These are phyloP conservation scores for Acanthurus leucopareius DNA, from an alignment of 2,797 vertebrate species.

Conservation along the genomic window DNA sequence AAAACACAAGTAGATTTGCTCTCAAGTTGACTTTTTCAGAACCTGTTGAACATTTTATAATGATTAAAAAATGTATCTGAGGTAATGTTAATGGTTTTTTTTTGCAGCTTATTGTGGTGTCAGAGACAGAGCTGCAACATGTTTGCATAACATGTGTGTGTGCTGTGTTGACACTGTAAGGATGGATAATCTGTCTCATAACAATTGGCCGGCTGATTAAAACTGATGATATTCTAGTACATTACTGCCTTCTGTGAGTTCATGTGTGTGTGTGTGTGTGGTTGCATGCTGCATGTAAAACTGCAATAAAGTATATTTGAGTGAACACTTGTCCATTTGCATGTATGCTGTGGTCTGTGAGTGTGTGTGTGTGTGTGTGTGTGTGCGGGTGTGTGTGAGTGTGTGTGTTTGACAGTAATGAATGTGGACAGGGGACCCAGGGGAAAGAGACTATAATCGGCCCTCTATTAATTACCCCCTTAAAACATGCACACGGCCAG, in stretches of 20 bases:
- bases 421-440: conserved; percentile 58
- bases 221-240: neutral
- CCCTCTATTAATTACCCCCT: conserved; percentile 65
- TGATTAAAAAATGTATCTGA: neutral
- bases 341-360: conserved; percentile 24
- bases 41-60: neutral
- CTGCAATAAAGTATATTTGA: conserved; percentile 12
- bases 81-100: neutral
- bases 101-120: too few relatives aligned
- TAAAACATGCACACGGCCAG: conserved; percentile 26
- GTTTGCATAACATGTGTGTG: neutral
- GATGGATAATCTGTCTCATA: neutral
- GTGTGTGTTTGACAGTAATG: conserved; percentile 56
- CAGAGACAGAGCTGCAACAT: neutral
- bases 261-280: neutral
- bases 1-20: neutral
- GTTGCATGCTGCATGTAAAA: conserved; percentile 8
- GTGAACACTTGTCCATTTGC: conserved; percentile 14
- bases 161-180: neutral
- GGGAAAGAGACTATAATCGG: conserved; percentile 61
- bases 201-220: too few relatives aligned
- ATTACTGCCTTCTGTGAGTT: neutral
- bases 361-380: conserved; percentile 5
- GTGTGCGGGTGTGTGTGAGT: conserved; percentile 16
- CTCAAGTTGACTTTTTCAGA: neutral